Evolutionary conservation across 1,140 invertebrate species (phyloP).

Genomic region (Episyrphus balteatus): DNA sequence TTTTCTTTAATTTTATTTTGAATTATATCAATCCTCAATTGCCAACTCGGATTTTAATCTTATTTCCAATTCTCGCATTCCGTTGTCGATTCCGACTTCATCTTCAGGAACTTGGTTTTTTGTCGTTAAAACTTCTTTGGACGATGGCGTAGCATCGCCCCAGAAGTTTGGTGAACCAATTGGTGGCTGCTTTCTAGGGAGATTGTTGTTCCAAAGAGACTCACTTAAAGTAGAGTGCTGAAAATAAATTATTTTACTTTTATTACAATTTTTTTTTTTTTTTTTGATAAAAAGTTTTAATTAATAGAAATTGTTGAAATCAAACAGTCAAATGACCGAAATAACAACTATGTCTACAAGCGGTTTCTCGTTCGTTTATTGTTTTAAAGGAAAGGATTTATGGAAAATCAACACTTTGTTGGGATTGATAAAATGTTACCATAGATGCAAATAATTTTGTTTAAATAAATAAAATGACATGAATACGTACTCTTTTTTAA

Average conservation of each 20-base stretch:
- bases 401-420: too few species aligned
- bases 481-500: too few species aligned
- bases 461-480: too few species aligned
- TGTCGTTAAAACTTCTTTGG: not conserved
- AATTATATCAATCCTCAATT: constrained; percentile 50
- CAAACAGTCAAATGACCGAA: too few species aligned
- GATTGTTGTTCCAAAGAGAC: constrained; percentile 2
- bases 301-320: too few species aligned
- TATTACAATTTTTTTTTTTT: too few species aligned
- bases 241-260: not conserved
- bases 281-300: too few species aligned
- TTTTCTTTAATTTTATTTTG: constrained; percentile 39
- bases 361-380: too few species aligned
- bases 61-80: constrained; percentile 54
- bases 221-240: not conserved
- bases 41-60: constrained; percentile 54
- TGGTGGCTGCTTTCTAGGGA: not conserved
- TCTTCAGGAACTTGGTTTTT: constrained; percentile 40
- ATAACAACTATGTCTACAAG: too few species aligned
- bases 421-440: too few species aligned
- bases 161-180: not conserved
- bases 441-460: too few species aligned
- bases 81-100: constrained; percentile 54
- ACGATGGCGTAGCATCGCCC: not conserved
- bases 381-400: too few species aligned